A percentile compares a stretch with the other conserved stretches of the same genome.
Evolutionary conservation across 2,113 vertebrate species (phyloP).

Genomic region (Tachuris rubrigastra): DNA sequence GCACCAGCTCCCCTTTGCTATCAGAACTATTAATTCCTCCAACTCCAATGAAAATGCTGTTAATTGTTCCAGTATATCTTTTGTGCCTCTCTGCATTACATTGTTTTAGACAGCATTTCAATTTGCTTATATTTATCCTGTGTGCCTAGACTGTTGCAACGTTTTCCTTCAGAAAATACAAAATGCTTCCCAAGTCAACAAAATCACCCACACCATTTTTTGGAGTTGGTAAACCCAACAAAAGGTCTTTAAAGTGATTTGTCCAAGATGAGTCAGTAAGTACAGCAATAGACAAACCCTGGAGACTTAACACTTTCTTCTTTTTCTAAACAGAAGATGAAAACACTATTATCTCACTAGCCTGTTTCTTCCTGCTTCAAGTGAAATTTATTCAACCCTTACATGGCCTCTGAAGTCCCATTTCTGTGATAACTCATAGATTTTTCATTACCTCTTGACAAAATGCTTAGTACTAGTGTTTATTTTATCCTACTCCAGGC

Average conservation of each 20-base stretch:
- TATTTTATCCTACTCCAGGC: not conserved
- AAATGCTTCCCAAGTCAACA: not conserved
- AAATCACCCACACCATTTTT: not conserved
- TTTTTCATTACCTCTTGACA: conserved; percentile 5
- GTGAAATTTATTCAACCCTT: not conserved
- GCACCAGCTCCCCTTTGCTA: not conserved
- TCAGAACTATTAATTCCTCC: not conserved
- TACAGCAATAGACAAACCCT: not conserved
- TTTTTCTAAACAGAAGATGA: not conserved
- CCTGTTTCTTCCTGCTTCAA: not conserved
- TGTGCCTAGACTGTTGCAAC: not conserved
- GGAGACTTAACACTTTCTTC: not conserved
- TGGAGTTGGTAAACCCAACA: not conserved
- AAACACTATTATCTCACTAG: not conserved
- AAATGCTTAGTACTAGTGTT: not conserved
- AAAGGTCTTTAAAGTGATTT: not conserved
- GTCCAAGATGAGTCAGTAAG: not conserved
- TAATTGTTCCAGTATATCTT: not conserved
- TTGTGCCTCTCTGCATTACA: not conserved
- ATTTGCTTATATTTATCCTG: not conserved
- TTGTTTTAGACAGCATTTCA: not conserved
- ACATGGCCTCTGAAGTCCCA: not conserved
- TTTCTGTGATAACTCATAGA: not conserved
- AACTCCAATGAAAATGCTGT: not conserved
- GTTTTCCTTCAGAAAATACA: not conserved